Percentiles rank a stretch among this genome's conserved stretches.
phyloP scores from a whole-genome alignment of 92 coral and sea anemone genomes.

The Zoanthus gigantus region DNA sequence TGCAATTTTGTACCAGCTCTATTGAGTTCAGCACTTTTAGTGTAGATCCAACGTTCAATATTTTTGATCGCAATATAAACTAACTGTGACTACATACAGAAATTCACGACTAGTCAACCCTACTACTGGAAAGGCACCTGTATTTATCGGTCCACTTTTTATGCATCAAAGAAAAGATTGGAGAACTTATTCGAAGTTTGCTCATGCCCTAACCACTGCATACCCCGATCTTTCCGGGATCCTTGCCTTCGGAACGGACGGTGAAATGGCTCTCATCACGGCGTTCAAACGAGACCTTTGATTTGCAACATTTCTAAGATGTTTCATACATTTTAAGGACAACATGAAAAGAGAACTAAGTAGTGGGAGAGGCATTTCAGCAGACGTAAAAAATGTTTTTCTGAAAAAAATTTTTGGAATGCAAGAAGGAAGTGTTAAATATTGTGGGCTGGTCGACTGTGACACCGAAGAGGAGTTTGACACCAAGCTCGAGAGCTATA shows the following conservation, averaged over 20 bases:
- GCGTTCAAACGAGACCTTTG: slow-evolving; percentile 32
- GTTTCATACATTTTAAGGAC: not conserved
- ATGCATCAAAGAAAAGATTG: slow-evolving; percentile 72
- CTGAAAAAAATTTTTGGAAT: slow-evolving; percentile 60
- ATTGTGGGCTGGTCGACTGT: slow-evolving; percentile 61
- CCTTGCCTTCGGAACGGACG: slow-evolving; percentile 53
- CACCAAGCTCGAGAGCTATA: not conserved
- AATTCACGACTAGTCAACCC: slow-evolving; percentile 46
- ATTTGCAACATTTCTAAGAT: no score
- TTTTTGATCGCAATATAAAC: slow-evolving; percentile 59
- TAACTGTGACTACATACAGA: slow-evolving; percentile 64
- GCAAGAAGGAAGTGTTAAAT: slow-evolving; percentile 57
- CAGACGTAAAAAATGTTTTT: slow-evolving; percentile 31
- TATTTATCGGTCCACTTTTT: slow-evolving; percentile 55
- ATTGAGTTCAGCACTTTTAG: slow-evolving; percentile 52
- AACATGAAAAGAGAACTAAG: slow-evolving; percentile 50
- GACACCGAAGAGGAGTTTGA: slow-evolving; percentile 59
- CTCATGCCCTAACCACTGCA: slow-evolving; percentile 35
- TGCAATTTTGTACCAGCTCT: slow-evolving; percentile 60
- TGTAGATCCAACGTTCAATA: slow-evolving; percentile 64
- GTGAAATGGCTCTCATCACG: slow-evolving; percentile 49
- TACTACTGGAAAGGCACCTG: slow-evolving; percentile 52
- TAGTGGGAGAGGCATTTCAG: slow-evolving; percentile 40
- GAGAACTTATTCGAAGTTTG: slow-evolving; percentile 61
- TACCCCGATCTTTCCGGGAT: slow-evolving; percentile 50